Evolutionary conservation across 2,797 vertebrate species (phyloP).

Genomic region (Luscinia megarhynchos): DNA sequence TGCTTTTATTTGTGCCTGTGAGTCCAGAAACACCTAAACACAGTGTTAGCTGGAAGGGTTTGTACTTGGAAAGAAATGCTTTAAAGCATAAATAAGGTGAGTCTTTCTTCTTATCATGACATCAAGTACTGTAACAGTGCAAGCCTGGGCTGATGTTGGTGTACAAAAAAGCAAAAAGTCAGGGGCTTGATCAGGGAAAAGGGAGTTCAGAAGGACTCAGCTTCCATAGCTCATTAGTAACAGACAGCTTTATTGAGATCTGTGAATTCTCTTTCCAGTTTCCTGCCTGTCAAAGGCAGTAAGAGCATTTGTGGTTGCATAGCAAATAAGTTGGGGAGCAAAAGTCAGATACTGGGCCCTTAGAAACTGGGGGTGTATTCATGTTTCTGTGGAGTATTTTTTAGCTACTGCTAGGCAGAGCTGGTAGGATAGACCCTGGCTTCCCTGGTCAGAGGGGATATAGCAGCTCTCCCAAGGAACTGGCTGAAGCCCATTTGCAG

Average conservation of each 20-base stretch:
- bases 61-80: not conserved
- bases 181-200: too few relatives aligned
- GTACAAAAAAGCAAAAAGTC: not conserved
- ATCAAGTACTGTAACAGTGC: not conserved
- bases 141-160: not conserved
- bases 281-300: not conserved
- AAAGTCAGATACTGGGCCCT: not conserved
- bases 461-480: not conserved
- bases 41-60: too few relatives aligned
- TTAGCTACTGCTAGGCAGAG: not conserved
- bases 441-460: not conserved
- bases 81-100: not conserved
- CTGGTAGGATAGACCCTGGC: not conserved
- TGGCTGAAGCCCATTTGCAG: not conserved
- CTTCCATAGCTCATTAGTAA: not conserved
- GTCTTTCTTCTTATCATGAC: not conserved
- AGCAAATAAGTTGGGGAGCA: not conserved
- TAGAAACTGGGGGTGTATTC: not conserved
- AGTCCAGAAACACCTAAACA: not conserved
- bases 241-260: not conserved
- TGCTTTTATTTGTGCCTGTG: not conserved
- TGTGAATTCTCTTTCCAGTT: not conserved
- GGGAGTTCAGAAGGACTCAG: fast-evolving
- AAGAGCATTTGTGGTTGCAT: not conserved
- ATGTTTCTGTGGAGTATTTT: not conserved